Evolutionary conservation across 2,113 vertebrate species (phyloP).

Genomic region (Sebastes schlegelii): DNA sequence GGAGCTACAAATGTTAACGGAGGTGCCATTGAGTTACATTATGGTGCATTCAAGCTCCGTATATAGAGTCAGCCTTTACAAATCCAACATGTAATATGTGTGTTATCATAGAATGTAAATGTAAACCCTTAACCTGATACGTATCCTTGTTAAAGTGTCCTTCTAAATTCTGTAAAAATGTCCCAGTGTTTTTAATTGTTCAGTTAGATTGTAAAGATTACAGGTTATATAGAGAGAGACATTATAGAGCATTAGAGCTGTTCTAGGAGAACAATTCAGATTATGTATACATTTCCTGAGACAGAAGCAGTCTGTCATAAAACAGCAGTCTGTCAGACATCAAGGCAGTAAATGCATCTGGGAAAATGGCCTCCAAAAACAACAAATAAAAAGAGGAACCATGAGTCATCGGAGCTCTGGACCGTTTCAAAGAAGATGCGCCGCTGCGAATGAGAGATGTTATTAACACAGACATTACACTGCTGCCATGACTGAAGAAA

Average conservation of each 20-base stretch:
- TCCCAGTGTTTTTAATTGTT: background rate
- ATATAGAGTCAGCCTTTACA: background rate
- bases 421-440: conserved; percentile 47
- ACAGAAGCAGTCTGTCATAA: background rate
- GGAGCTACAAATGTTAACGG: too few relatives aligned
- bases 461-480: conserved; percentile 33
- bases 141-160: background rate
- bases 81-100: background rate
- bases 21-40: too few relatives aligned
- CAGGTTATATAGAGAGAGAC: background rate
- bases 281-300: background rate
- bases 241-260: background rate
- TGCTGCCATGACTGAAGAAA: conserved; percentile 3
- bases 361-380: conserved; percentile 17
- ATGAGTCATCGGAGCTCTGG: conserved; percentile 30
- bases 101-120: background rate
- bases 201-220: background rate
- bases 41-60: too few relatives aligned
- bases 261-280: conserved; percentile 25
- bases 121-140: background rate
- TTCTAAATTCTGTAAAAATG: background rate
- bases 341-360: conserved; percentile 12
- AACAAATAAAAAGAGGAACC: conserved; percentile 29
- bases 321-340: conserved; percentile 15
- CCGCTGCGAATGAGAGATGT: background rate